Evolutionary conservation across 1,140 invertebrate species (phyloP).

Genomic region (Theocolax elegans): DNA sequence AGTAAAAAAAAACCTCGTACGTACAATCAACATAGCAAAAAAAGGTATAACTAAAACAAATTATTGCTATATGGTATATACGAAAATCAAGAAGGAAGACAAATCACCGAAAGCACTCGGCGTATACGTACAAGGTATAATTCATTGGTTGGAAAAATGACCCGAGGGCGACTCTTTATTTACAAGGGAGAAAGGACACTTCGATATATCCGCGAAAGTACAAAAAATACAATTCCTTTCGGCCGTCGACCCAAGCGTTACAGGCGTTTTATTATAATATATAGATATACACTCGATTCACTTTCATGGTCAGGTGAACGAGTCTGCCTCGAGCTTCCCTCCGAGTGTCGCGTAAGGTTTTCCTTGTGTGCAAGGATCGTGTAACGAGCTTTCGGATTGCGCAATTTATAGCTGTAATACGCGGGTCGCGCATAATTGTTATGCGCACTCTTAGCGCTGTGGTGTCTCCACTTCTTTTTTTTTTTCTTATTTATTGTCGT

Average conservation of each 20-base stretch:
- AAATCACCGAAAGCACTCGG: not conserved
- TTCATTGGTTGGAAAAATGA: constrained; percentile 11
- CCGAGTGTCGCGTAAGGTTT: not conserved
- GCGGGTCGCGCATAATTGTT: not conserved
- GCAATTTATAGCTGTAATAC: not conserved
- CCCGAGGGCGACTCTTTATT: too few relatives aligned
- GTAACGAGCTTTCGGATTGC: constrained; percentile 1
- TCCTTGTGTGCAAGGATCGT: not conserved
- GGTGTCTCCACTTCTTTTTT: too few relatives aligned
- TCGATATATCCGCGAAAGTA: not conserved
- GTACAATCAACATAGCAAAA: too few relatives aligned
- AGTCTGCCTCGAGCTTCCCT: not conserved
- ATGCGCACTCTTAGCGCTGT: too few relatives aligned
- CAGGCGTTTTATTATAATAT: too few relatives aligned
- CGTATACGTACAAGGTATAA: too few relatives aligned
- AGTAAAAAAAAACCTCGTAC: not conserved
- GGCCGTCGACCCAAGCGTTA: not conserved
- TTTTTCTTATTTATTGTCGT: too few relatives aligned
- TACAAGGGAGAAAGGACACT: not conserved
- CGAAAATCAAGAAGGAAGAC: not conserved
- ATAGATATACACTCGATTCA: constrained; percentile 11
- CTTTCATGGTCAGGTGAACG: constrained; percentile 17
- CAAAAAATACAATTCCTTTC: not conserved
- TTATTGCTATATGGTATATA: not conserved
- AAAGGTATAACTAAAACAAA: not conserved